phyloP scores from a whole-genome alignment of 2,797 vertebrate genomes.

The Aselliscus stoliczkanus region DNA sequence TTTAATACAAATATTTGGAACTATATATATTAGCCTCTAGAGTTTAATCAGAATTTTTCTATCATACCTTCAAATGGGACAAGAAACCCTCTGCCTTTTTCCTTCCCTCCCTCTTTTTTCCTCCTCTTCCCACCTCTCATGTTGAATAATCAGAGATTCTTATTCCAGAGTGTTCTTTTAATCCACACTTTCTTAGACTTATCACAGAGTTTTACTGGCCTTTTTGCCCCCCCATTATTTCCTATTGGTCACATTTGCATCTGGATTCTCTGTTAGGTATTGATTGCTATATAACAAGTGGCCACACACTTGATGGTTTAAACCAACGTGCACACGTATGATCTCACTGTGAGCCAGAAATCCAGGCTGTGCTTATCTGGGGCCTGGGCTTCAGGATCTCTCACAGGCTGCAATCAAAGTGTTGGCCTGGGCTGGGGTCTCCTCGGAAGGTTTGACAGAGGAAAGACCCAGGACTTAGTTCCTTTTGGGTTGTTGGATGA shows the following conservation, averaged over 20 bases:
- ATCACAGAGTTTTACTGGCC: not conserved
- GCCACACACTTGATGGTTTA: not conserved
- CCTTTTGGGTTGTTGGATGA: not conserved
- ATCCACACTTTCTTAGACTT: not conserved
- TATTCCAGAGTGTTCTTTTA: not conserved
- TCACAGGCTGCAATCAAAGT: not conserved
- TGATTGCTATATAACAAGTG: not conserved
- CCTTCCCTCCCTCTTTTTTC: not conserved
- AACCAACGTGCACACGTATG: not conserved
- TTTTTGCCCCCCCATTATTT: not conserved
- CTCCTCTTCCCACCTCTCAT: not conserved
- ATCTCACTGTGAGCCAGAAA: not conserved
- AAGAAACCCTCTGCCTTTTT: not conserved
- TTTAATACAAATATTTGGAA: not conserved
- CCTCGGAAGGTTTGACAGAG: not conserved
- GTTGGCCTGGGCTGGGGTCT: not conserved
- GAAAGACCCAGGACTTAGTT: not conserved
- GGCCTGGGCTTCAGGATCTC: not conserved
- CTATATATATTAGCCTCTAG: not conserved
- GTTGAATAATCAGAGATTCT: not conserved
- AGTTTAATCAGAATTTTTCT: not conserved
- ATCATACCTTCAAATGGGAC: not conserved
- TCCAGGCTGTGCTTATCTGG: not conserved
- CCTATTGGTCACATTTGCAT: not conserved
- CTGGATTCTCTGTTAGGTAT: not conserved